Evolutionary conservation across 2,113 vertebrate genomes (phyloP).

Genomic region (Propithecus coquereli): DNA sequence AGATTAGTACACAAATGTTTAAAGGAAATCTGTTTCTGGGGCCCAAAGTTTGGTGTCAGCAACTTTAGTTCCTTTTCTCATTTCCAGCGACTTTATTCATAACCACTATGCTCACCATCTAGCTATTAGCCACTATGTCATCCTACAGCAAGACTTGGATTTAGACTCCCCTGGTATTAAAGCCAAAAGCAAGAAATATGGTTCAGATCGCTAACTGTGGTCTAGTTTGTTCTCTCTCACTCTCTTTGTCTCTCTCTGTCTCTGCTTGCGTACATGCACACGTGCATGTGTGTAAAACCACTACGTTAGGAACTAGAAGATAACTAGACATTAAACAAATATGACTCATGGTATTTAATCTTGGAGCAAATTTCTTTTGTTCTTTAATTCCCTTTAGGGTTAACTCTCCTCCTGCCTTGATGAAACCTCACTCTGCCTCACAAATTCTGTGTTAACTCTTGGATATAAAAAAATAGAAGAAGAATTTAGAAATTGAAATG

Average conservation of each 20-base stretch:
- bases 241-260: not conserved
- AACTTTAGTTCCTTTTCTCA: slow-evolving; percentile 52
- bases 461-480: not conserved
- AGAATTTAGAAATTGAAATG: not conserved
- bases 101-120: not conserved
- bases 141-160: not conserved
- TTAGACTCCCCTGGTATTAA: not conserved
- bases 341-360: slow-evolving; percentile 1
- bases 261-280: not conserved
- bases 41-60: not conserved
- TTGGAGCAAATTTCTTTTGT: not conserved
- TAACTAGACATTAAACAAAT: not conserved
- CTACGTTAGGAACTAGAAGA: not conserved
- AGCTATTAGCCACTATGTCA: not conserved
- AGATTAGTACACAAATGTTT: not conserved
- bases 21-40: slow-evolving; percentile 6
- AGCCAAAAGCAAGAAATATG: not conserved
- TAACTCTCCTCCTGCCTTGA: not conserved
- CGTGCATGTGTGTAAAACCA: not conserved
- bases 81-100: slow-evolving; percentile 17
- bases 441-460: not conserved
- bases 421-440: not conserved
- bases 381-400: not conserved
- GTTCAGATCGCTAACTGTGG: not conserved
- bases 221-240: not conserved